phyloP scores from a whole-genome alignment of 2,888 invertebrate genomes.

The Chydorus sphaericus region DNA sequence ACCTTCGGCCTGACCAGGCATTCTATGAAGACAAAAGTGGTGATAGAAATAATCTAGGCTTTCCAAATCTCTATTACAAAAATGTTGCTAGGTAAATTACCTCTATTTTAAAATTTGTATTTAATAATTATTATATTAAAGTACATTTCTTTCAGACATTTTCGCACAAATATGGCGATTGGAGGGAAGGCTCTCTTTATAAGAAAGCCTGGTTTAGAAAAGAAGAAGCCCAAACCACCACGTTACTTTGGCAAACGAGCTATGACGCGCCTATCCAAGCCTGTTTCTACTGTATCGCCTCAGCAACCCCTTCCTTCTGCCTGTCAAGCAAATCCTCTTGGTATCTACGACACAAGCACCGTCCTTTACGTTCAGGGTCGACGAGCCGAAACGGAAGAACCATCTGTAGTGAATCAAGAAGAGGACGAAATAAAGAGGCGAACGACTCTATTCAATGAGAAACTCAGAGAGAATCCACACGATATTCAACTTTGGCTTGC shows the following conservation, averaged over 20 bases:
- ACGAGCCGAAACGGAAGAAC: slow-evolving; percentile 6
- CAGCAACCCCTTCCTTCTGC: neutral
- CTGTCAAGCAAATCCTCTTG: slow-evolving; percentile 19
- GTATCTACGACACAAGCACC: slow-evolving; percentile 24
- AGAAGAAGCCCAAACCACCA: neutral
- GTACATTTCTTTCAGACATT: neutral
- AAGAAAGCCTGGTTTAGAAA: neutral
- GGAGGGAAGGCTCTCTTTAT: too few species aligned
- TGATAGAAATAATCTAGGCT: slow-evolving; percentile 7
- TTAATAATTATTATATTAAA: neutral
- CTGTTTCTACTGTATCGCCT: neutral
- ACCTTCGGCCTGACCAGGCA: neutral
- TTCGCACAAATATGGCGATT: too few species aligned
- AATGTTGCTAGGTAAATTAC: slow-evolving; percentile 7
- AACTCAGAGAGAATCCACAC: slow-evolving; percentile 26
- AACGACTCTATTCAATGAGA: slow-evolving; percentile 24
- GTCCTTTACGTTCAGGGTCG: slow-evolving; percentile 24
- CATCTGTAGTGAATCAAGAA: neutral
- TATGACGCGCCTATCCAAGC: neutral
- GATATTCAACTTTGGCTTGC: slow-evolving; percentile 30
- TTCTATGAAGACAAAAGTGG: slow-evolving; percentile 6
- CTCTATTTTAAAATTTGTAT: neutral
- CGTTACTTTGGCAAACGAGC: slow-evolving; percentile 4
- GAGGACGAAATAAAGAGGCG: neutral
- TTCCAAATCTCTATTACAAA: slow-evolving; percentile 7